A percentile compares a stretch with the other conserved stretches of the same genome.
Conservation (phyloP, 1,140 invertebrate species). For the Anastatus disparis region DNA sequence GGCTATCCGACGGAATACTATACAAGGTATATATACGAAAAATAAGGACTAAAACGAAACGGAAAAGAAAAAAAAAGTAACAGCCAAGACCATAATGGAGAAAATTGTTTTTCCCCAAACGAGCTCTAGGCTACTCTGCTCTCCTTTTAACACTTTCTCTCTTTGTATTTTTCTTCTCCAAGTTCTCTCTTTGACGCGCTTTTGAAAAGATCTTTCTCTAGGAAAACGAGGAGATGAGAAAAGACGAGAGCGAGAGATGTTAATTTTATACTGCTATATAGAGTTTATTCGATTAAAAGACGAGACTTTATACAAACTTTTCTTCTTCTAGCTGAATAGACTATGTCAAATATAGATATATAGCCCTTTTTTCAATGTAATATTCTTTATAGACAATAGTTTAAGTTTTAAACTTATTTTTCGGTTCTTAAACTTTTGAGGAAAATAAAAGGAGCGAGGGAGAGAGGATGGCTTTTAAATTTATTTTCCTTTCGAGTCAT, state of each 20-base stretch:
- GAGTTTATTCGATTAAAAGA: too few relatives aligned
- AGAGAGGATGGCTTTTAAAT: too few relatives aligned
- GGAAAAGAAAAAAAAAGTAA: not conserved
- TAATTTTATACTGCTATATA: not conserved
- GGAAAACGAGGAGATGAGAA: not conserved
- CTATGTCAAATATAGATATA: too few relatives aligned
- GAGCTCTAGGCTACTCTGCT: not conserved
- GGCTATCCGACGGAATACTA: not conserved
- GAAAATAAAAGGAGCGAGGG: too few relatives aligned
- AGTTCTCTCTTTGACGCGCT: not conserved
- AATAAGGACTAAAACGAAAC: not conserved
- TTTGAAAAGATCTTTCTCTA: not conserved
- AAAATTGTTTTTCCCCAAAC: conserved; percentile 24
- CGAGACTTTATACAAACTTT: too few relatives aligned
- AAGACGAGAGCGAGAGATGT: not conserved
- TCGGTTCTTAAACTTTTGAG: too few relatives aligned
- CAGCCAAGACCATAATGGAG: not conserved
- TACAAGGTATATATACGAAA: too few relatives aligned
- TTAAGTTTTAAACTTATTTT: too few relatives aligned
- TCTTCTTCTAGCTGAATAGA: too few relatives aligned
- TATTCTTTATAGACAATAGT: too few relatives aligned
- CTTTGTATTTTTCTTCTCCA: not conserved
- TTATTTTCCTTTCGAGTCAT: too few relatives aligned
- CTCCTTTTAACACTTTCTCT: not conserved
- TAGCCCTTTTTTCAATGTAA: too few relatives aligned